Conservation (phyloP, 1,140 invertebrate genomes). For the Lepidurus arcticus region DNA sequence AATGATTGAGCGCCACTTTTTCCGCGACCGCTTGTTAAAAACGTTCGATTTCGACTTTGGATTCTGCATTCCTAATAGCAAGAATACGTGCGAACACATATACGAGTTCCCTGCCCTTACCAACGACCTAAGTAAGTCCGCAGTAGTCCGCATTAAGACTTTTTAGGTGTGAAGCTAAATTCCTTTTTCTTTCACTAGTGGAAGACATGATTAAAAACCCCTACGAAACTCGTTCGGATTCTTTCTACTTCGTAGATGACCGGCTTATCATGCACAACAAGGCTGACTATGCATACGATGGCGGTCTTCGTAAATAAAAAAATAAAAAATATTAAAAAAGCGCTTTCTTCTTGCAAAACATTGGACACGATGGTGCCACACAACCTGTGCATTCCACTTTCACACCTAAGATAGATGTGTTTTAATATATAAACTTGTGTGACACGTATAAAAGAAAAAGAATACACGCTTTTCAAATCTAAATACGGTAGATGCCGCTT, state of each 20-base stretch:
- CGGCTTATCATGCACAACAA: slow-evolving; percentile 98
- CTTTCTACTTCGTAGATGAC: slow-evolving; percentile 98
- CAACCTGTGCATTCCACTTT: slow-evolving; percentile 17
- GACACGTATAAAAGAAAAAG: background rate
- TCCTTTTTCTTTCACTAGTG: slow-evolving; percentile 54
- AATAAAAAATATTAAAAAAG: background rate
- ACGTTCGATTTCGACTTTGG: slow-evolving; percentile 99
- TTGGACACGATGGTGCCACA: background rate
- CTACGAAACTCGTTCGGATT: slow-evolving; percentile 95
- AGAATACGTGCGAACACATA: slow-evolving; percentile 97
- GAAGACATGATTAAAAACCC: slow-evolving; percentile 93
- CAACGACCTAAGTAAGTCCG: slow-evolving; percentile 70
- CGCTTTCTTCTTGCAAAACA: background rate
- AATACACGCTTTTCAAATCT: slow-evolving; percentile 9
- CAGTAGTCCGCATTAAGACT: background rate
- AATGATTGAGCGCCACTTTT: slow-evolving; percentile 98
- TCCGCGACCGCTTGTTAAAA: slow-evolving; percentile 86
- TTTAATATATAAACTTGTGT: slow-evolving; percentile 20
- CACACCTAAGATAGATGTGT: slow-evolving; percentile 3
- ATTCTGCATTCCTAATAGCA: slow-evolving; percentile 95
- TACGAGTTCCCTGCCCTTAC: slow-evolving; percentile 93
- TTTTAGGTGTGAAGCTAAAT: background rate
- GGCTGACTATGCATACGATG: slow-evolving; percentile 92
- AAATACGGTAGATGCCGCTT: background rate
- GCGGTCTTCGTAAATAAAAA: slow-evolving; percentile 45